phyloP scores from a whole-genome alignment of 2,113 vertebrate genomes.

The Thermophis baileyi region DNA sequence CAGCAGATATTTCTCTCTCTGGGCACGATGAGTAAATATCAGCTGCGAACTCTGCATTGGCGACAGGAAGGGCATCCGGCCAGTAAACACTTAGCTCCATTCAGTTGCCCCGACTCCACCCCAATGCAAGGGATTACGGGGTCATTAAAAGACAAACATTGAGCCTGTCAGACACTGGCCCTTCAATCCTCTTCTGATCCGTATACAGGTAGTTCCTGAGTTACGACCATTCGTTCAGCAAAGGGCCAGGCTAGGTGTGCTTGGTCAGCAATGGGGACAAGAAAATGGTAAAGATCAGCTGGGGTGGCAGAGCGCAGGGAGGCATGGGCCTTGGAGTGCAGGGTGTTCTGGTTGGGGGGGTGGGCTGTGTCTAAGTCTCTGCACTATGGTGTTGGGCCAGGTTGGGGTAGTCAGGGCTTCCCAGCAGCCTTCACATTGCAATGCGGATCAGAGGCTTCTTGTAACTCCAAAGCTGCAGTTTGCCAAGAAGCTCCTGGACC shows the following conservation, averaged over 20 bases:
- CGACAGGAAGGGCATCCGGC: too few species aligned
- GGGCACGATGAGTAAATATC: too few species aligned
- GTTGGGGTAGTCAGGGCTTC: neutral
- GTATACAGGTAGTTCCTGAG: neutral
- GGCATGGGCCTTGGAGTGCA: neutral
- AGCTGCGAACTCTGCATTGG: too few species aligned
- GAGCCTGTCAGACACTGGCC: neutral
- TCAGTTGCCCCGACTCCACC: too few species aligned
- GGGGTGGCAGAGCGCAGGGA: neutral
- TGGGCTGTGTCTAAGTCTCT: fast-evolving
- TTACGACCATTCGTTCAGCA: neutral
- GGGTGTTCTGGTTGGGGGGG: neutral
- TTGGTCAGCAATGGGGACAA: neutral
- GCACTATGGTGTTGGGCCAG: neutral
- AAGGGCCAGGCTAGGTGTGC: neutral
- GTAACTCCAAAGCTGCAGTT: neutral
- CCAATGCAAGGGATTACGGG: too few species aligned
- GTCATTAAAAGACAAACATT: too few species aligned
- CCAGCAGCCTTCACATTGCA: neutral
- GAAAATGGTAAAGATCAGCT: neutral
- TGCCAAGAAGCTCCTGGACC: neutral
- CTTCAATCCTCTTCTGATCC: neutral
- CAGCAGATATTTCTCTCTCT: too few species aligned
- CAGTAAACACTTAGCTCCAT: too few species aligned
- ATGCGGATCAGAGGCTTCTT: neutral